A percentile compares a stretch with the other conserved stretches of the same genome.
phyloP scores from a whole-genome alignment of 2,113 vertebrate genomes.

The Oreotrochilus melanogaster region DNA sequence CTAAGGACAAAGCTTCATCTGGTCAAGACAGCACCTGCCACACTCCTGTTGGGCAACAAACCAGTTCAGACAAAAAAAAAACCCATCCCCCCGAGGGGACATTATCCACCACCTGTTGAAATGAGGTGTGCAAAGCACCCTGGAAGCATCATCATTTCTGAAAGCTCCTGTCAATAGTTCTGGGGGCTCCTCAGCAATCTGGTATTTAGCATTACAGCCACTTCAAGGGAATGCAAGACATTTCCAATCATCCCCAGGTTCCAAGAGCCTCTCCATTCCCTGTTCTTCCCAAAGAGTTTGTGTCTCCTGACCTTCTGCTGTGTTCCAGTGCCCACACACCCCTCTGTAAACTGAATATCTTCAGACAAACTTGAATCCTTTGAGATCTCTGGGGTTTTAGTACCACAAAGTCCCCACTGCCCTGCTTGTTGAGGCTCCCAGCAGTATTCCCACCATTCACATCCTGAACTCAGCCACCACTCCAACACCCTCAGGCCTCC shows the following conservation, averaged over 20 bases:
- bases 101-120: not conserved
- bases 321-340: not conserved
- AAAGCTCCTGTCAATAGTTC: rapidly evolving
- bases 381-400: not conserved
- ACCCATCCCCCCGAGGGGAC: not conserved
- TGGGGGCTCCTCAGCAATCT: not conserved
- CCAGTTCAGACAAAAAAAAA: rapidly evolving
- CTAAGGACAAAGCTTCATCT: not conserved
- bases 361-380: not conserved
- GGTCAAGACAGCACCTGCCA: rapidly evolving
- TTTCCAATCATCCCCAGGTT: rapidly evolving
- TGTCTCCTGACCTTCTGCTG: rapidly evolving
- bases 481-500: not conserved
- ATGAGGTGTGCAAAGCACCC: not conserved
- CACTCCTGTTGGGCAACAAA: not conserved
- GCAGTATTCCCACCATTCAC: not conserved
- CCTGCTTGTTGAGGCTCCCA: rapidly evolving
- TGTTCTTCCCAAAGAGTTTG: not conserved
- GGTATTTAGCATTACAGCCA: not conserved
- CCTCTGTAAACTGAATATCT: not conserved
- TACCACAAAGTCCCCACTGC: rapidly evolving
- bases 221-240: not conserved
- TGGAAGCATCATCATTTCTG: not conserved
- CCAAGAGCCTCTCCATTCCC: not conserved
- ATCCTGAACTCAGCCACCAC: not conserved